Base-by-base conservation (phyloP, 2,888 invertebrate species). In the Rugalucina vietnamica region DNA sequence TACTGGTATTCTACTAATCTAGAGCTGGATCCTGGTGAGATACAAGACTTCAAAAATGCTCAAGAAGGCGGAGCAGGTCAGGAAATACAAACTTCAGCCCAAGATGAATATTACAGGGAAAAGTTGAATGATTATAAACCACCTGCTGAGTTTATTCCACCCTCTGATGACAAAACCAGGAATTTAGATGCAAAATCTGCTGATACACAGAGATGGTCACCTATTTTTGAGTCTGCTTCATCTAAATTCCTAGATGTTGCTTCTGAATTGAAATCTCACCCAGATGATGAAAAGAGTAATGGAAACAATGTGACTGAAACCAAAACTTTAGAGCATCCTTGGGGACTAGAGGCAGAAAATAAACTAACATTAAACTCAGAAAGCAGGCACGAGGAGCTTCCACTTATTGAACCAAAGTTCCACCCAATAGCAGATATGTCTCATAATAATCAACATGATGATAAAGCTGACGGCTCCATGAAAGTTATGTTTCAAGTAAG, bases 181-280 rank as follows among this genome's bases (percentile, higher is more conserved):
- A 32, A 34, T 65, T 32, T 34, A 14, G 18, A 65, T 10, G 27
- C 65, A 65, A 4, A 32, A 34, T 65, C 65, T 65, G 34, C 21
- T 8, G 73, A 50, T 14, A 75, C 37, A 50, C 82, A 87, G 24
- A 70, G 43, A 32, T 87, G 87, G 87, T 87, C 84, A 10, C 70
- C 82, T n/a, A 79, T 79, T 39, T 85, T 85, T 84, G 87, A 81
- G 70, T 87, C 87, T 43, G 87, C 82, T 24, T 87, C 87, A 21
- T 77, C 79, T 54, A 82, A 82, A 74, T 81, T 84, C 39, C 39
- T 87, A 49, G 79, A 85, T 82, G 71, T 87, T 39, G 87, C 87
- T 37, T 81, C 84, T 39, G 87, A 84, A 70, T 24, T 87, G 71
- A 87, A 82, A 37, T 78, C 82, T 21, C 84, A 87, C 49, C 82